Conservation (phyloP, 2,113 vertebrate species). For the Eurystomus gularis region DNA sequence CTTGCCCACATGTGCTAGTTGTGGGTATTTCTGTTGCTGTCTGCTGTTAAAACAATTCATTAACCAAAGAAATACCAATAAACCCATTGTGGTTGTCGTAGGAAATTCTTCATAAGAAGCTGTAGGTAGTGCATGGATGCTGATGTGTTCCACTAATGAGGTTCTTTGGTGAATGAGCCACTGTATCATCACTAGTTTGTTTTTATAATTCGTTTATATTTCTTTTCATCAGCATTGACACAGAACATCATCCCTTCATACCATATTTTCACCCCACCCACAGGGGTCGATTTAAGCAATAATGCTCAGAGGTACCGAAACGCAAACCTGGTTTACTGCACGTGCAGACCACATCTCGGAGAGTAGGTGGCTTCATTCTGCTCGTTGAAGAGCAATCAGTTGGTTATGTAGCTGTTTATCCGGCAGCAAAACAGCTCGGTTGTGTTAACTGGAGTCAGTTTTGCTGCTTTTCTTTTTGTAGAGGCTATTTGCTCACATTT, state of each 20-base stretch:
- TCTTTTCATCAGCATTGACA: conserved; percentile 78
- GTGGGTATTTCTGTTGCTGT: conserved; percentile 88
- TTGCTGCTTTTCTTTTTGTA: neutral
- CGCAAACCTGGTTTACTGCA: neutral
- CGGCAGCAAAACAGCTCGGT: neutral
- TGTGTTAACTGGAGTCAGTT: neutral
- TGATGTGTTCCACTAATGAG: conserved; percentile 87
- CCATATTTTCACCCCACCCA: conserved; percentile 78
- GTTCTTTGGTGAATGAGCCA: conserved; percentile 90
- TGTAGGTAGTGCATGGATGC: conserved; percentile 92
- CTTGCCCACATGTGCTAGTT: conserved; percentile 94
- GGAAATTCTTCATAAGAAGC: conserved; percentile 71
- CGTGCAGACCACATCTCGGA: neutral
- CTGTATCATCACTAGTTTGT: conserved; percentile 78
- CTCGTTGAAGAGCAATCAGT: neutral
- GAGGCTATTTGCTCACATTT: neutral
- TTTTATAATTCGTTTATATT: conserved; percentile 73
- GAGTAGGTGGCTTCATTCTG: neutral
- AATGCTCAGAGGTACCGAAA: conserved; percentile 73
- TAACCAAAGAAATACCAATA: conserved; percentile 86
- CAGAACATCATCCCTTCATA: conserved; percentile 74
- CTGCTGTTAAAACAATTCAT: conserved; percentile 89
- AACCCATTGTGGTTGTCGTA: conserved; percentile 70
- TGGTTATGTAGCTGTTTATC: neutral
- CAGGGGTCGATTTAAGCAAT: conserved; percentile 96